These are phyloP conservation scores for Romanomermis culicivorax DNA, from an alignment of 2,888 invertebrate genomes.

Conservation along the genomic window DNA sequence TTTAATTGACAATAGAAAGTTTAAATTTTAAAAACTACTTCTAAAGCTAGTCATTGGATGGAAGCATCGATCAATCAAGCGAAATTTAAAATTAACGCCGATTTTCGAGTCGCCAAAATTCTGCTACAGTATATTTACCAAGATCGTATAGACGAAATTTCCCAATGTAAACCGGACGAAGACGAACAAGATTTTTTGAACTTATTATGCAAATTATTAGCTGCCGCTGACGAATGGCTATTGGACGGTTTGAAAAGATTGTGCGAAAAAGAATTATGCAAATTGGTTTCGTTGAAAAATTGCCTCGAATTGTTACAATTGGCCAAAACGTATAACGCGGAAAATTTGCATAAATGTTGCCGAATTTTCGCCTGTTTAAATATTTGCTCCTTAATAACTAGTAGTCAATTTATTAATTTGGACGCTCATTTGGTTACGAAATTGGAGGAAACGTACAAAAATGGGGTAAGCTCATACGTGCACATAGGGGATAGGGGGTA, in stretches of 20 bases:
- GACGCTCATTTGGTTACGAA: not conserved
- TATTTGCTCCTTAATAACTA: not conserved
- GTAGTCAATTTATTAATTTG: not conserved
- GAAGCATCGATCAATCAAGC: slow-evolving; percentile 28
- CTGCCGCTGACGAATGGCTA: not conserved
- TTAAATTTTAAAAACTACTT: too few relatives aligned
- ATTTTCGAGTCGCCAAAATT: not conserved
- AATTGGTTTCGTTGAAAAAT: not conserved
- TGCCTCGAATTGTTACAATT: not conserved
- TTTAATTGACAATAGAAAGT: too few relatives aligned
- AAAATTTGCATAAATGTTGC: not conserved
- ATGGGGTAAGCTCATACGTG: not conserved
- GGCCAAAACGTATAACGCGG: not conserved
- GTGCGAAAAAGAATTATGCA: not conserved
- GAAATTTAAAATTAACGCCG: not conserved
- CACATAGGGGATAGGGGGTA: not conserved
- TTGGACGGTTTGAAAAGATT: not conserved
- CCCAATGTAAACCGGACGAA: not conserved
- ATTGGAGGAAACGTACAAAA: not conserved
- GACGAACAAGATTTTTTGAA: not conserved
- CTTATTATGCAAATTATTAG: not conserved
- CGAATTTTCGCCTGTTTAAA: not conserved
- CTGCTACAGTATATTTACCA: slow-evolving; percentile 4
- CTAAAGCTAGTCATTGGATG: slow-evolving; percentile 39
- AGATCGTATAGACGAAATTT: slow-evolving; percentile 6